Evolutionary conservation across 2,888 invertebrate genomes (phyloP).

Genomic region (Drosophila helvetica): DNA sequence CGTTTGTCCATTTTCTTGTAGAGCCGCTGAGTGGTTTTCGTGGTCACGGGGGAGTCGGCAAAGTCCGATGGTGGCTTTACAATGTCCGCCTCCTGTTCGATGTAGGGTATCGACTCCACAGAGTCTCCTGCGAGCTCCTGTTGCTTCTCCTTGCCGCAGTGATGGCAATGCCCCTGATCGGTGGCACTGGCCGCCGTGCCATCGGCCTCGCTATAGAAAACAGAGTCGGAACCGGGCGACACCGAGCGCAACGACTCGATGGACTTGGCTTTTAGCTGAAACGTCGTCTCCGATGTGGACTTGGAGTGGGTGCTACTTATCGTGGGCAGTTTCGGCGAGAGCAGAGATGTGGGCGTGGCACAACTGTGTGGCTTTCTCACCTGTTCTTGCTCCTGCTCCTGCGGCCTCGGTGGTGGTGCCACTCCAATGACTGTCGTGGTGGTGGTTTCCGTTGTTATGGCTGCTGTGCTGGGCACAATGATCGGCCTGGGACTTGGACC

Average conservation of each 20-base stretch:
- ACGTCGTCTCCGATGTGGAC: slow-evolving; percentile 70
- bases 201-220: slow-evolving; percentile 93
- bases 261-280: slow-evolving; percentile 90
- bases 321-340: slow-evolving; percentile 49
- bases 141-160: slow-evolving; percentile 92
- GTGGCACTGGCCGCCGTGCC: slow-evolving; percentile 84
- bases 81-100: slow-evolving; percentile 87
- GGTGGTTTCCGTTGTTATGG: slow-evolving; percentile 31
- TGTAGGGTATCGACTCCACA: slow-evolving; percentile 83
- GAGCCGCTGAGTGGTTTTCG: slow-evolving; percentile 85
- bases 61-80: slow-evolving; percentile 95
- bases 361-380: slow-evolving; percentile 66
- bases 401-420: background rate
- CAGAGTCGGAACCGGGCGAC: slow-evolving; percentile 95
- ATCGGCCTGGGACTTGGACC: background rate
- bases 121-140: slow-evolving; percentile 79
- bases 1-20: slow-evolving; percentile 92
- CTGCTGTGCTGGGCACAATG: slow-evolving; percentile 11
- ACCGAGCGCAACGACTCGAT: slow-evolving; percentile 95
- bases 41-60: slow-evolving; percentile 91
- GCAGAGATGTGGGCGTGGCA: slow-evolving; percentile 61
- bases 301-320: slow-evolving; percentile 49
- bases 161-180: slow-evolving; percentile 89
- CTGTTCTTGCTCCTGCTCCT: background rate
- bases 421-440: slow-evolving; percentile 37